Percentiles rank a stretch among this genome's conserved stretches.
Conservation (phyloP, 2,888 invertebrate species). For the Hirtodrosophila confusa region DNA sequence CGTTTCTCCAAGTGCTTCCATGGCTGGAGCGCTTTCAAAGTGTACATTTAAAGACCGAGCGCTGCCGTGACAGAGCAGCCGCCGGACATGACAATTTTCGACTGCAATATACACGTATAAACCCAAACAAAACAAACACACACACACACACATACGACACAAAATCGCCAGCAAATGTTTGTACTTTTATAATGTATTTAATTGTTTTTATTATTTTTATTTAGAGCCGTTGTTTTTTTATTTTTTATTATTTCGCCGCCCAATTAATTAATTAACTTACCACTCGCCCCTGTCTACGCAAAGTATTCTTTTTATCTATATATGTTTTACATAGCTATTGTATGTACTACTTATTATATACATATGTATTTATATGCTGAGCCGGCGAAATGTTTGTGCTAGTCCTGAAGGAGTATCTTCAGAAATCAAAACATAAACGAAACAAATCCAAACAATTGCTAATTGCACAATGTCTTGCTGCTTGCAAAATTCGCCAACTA, state of each 20-base stretch:
- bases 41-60: conserved; percentile 63
- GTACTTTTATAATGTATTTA: conserved; percentile 75
- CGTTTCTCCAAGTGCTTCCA: conserved; percentile 99
- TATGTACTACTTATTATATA: conserved; percentile 53
- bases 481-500: conserved; percentile 67
- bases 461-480: conserved; percentile 60
- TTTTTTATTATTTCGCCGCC: conserved; percentile 36
- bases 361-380: conserved; percentile 64
- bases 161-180: conserved; percentile 60
- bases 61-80: conserved; percentile 66
- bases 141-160: conserved; percentile 20
- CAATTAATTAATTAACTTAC: conserved; percentile 52
- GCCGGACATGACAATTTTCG: conserved; percentile 56
- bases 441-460: conserved; percentile 50
- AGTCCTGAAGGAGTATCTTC: conserved; percentile 64
- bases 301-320: conserved; percentile 66
- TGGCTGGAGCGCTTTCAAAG: conserved; percentile 97
- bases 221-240: conserved; percentile 60
- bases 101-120: conserved; percentile 42
- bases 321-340: conserved; percentile 46
- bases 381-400: conserved; percentile 71
- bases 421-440: conserved; percentile 39
- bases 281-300: conserved; percentile 53
- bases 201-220: conserved; percentile 71
- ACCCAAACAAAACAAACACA: conserved; percentile 27